phyloP scores from a whole-genome alignment of 2,888 invertebrate genomes.

The Nephrotoma appendiculata region DNA sequence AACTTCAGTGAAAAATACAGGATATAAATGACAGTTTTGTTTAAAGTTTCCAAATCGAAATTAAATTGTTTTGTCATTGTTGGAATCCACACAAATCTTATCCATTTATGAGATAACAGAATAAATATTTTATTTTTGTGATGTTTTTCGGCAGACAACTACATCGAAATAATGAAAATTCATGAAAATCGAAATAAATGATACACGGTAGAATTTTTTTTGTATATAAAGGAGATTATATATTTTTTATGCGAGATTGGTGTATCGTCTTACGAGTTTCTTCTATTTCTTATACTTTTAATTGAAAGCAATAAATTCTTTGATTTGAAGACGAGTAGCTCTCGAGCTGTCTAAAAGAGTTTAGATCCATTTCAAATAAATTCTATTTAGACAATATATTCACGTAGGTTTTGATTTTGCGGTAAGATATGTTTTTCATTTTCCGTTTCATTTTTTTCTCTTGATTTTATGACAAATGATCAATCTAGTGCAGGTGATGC shows the following conservation, averaged over 20 bases:
- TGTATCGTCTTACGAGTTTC: neutral
- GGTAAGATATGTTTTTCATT: neutral
- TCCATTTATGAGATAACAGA: neutral
- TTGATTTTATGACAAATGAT: slow-evolving; percentile 7
- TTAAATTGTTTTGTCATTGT: neutral
- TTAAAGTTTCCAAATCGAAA: neutral
- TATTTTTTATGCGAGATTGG: neutral
- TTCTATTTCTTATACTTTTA: neutral
- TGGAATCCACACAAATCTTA: neutral
- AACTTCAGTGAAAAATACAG: neutral
- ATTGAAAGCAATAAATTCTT: neutral
- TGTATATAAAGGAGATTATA: neutral
- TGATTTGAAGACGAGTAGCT: neutral
- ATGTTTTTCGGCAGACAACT: neutral
- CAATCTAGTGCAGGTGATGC: slow-evolving; percentile 9
- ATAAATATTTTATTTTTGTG: neutral
- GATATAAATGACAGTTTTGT: neutral
- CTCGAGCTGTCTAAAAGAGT: neutral
- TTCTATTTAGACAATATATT: neutral
- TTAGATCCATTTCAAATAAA: neutral
- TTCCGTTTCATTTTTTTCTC: neutral
- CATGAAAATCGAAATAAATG: neutral
- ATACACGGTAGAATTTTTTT: neutral
- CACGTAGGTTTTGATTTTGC: neutral
- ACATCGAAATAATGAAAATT: neutral